phyloP scores from a whole-genome alignment of 1,140 invertebrate species.

The Trichoplusia ni region DNA sequence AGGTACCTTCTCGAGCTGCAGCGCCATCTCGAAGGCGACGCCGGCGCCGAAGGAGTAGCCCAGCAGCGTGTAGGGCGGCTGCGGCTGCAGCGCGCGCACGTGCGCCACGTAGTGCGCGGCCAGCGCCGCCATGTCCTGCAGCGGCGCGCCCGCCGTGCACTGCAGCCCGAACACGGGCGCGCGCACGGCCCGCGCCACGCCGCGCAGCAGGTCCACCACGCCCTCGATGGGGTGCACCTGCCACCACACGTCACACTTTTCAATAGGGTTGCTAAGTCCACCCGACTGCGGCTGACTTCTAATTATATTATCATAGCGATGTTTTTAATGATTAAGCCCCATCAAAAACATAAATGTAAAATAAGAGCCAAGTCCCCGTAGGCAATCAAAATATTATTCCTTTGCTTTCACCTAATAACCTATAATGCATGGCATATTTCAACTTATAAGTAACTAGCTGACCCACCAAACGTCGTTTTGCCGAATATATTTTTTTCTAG shows the following conservation, averaged over 20 bases:
- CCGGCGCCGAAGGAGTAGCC: conserved; percentile 97
- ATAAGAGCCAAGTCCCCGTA: too few relatives aligned
- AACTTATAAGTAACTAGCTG: too few relatives aligned
- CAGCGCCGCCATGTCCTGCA: conserved; percentile 87
- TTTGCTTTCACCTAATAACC: too few relatives aligned
- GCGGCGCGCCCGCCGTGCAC: conserved; percentile 89
- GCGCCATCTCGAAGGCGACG: conserved; percentile 96
- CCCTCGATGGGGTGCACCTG: conserved; percentile 97
- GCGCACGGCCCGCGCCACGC: conserved; percentile 86
- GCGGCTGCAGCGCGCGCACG: conserved; percentile 89
- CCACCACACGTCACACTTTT: neutral
- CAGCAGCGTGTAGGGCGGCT: conserved; percentile 92
- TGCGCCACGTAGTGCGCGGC: conserved; percentile 91
- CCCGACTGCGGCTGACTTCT: too few relatives aligned
- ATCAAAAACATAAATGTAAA: too few relatives aligned
- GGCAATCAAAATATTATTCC: too few relatives aligned
- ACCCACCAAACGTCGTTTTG: too few relatives aligned
- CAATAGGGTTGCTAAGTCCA: too few relatives aligned
- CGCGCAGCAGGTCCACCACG: conserved; percentile 85
- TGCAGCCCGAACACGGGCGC: conserved; percentile 95
- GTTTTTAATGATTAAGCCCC: too few relatives aligned
- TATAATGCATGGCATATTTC: too few relatives aligned
- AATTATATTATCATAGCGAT: too few relatives aligned
- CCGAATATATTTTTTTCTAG: too few relatives aligned
- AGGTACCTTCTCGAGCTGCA: conserved; percentile 87